These are phyloP conservation scores for Ellobium chinense DNA, from an alignment of 2,888 invertebrate species.

Conservation along the genomic window DNA sequence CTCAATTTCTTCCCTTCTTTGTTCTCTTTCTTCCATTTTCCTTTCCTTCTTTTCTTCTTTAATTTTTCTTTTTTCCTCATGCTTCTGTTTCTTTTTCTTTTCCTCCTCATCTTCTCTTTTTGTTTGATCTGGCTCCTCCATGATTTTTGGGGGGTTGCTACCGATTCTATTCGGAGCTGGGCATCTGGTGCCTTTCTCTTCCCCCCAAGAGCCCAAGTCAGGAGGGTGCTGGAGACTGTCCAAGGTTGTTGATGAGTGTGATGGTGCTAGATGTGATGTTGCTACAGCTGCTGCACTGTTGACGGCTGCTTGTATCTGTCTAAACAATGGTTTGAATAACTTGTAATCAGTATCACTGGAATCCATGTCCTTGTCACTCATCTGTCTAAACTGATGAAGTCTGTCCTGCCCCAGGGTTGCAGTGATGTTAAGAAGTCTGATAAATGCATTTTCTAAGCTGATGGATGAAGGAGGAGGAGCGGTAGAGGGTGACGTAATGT, in stretches of 20 bases:
- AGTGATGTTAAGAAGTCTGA: not conserved
- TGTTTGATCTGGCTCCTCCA: conserved; percentile 50
- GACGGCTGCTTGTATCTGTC: not conserved
- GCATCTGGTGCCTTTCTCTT: conserved; percentile 48
- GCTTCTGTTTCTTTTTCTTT: conserved; percentile 15
- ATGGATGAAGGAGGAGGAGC: not conserved
- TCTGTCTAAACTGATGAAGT: not conserved
- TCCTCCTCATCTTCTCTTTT: conserved; percentile 51
- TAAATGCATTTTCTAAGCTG: not conserved
- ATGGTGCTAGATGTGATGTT: not conserved
- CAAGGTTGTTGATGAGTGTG: not conserved
- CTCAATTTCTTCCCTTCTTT: not conserved
- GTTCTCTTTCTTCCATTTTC: not conserved
- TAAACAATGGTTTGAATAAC: not conserved
- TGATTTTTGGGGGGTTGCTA: too few relatives aligned
- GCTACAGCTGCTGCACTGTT: too few relatives aligned
- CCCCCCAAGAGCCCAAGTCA: not conserved
- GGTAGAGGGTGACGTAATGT: not conserved
- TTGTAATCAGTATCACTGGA: not conserved
- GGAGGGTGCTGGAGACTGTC: not conserved
- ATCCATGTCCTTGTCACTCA: not conserved
- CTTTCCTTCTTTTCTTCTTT: not conserved
- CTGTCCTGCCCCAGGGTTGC: not conserved
- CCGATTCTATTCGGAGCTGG: conserved; percentile 52
- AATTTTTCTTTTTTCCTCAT: not conserved